A percentile compares a stretch with the other conserved stretches of the same genome.
These are phyloP conservation scores for Ctenomys sociabilis DNA, from an alignment of 2,113 vertebrate genomes.

Conservation along the genomic window DNA sequence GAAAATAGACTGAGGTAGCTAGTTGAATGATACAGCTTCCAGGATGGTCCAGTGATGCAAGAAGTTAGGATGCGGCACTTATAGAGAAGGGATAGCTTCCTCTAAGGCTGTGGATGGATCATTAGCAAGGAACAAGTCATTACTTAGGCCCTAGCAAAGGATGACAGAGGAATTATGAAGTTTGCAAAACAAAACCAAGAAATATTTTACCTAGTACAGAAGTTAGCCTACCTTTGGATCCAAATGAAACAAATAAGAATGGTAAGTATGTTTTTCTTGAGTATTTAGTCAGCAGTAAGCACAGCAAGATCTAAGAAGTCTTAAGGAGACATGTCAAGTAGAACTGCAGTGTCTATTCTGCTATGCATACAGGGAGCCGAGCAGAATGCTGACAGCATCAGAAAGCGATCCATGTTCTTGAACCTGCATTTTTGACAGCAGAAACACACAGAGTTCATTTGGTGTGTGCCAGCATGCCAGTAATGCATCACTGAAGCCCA, in stretches of 20 bases:
- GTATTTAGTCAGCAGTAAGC: not conserved
- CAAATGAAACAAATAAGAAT: not conserved
- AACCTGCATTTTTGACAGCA: slow-evolving; percentile 47
- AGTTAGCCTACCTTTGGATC: not conserved
- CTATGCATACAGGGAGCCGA: not conserved
- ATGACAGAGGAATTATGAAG: not conserved
- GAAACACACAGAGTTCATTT: slow-evolving; percentile 21
- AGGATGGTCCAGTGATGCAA: too few species aligned
- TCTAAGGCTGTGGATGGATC: not conserved
- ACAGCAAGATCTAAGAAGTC: not conserved
- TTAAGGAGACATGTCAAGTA: slow-evolving; percentile 20
- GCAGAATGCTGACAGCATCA: not conserved
- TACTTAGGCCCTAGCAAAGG: not conserved
- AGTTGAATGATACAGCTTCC: too few species aligned
- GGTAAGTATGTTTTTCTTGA: not conserved
- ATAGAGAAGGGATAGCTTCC: not conserved
- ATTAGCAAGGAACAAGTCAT: not conserved
- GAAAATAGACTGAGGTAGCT: not conserved
- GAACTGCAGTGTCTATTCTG: not conserved
- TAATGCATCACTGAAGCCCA: slow-evolving; percentile 25
- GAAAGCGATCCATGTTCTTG: not conserved
- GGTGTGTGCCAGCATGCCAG: slow-evolving; percentile 8
- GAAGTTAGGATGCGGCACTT: too few species aligned
- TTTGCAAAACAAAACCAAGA: not conserved
- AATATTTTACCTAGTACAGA: not conserved